Conservation (phyloP, 2,113 vertebrate species). For the Pterocles orientalis region DNA sequence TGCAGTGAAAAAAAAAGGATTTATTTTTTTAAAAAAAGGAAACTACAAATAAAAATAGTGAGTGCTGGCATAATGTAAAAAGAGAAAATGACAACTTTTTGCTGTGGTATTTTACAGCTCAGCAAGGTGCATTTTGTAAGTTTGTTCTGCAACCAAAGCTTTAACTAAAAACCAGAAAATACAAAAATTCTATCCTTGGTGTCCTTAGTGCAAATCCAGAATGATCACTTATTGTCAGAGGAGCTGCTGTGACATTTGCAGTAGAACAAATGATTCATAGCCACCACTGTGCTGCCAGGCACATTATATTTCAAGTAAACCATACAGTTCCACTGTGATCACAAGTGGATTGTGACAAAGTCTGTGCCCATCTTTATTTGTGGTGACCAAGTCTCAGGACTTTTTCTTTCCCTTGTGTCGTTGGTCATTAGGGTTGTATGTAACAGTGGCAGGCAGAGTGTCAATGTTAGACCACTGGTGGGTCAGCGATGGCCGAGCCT, state of each 20-base stretch:
- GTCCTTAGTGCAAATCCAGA: neutral
- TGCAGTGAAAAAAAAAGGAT: neutral
- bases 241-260: neutral
- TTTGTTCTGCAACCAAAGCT: neutral
- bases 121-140: neutral
- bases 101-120: neutral
- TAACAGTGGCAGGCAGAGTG: neutral
- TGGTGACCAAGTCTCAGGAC: neutral
- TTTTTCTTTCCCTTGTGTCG: neutral
- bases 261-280: neutral
- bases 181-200: neutral
- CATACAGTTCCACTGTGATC: neutral
- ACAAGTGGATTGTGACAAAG: neutral
- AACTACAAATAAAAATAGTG: neutral
- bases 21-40: neutral
- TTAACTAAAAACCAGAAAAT: neutral
- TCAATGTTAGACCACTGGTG: accelerated
- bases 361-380: neutral
- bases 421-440: neutral
- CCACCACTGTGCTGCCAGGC: neutral
- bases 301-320: neutral
- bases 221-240: neutral
- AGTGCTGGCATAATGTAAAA: neutral
- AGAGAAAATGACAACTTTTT: neutral
- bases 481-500: neutral